Evolutionary conservation across 2,888 invertebrate genomes (phyloP).

Genomic region (Clivina fossor): DNA sequence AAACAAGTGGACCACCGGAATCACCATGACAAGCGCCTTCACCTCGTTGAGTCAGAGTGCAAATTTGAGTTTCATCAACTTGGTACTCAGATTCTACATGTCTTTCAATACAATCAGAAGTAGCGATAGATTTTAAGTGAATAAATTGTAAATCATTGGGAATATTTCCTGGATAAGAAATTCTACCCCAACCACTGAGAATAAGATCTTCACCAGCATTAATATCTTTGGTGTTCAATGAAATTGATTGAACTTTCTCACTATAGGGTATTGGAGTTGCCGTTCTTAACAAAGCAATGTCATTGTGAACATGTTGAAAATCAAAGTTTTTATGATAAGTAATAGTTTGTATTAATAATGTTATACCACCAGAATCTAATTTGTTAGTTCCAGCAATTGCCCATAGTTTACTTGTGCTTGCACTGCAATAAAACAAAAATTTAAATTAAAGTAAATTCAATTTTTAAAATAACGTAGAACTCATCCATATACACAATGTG

Average conservation of each 20-base stretch:
- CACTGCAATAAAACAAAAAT: background rate
- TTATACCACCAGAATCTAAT: conserved; percentile 52
- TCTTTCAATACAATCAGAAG: conserved; percentile 54
- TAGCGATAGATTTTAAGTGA: conserved; percentile 54
- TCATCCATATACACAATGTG: conserved; percentile 60
- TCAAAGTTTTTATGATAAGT: conserved; percentile 43
- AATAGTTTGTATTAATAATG: conserved; percentile 53
- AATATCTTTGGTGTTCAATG: conserved; percentile 48
- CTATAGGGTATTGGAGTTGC: conserved; percentile 27
- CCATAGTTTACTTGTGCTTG: conserved; percentile 38
- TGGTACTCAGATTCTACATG: conserved; percentile 51
- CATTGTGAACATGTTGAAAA: conserved; percentile 35
- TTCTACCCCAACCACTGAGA: conserved; percentile 57
- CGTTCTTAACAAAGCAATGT: conserved; percentile 39
- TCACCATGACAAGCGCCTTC: conserved; percentile 63
- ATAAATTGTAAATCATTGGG: conserved; percentile 61
- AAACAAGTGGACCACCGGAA: conserved; percentile 39
- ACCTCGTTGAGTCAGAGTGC: conserved; percentile 60
- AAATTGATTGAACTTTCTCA: conserved; percentile 39
- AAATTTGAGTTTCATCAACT: conserved; percentile 58
- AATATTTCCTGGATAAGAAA: conserved; percentile 57
- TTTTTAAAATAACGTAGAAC: background rate
- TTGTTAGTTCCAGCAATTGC: conserved; percentile 60
- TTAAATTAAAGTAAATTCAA: background rate
- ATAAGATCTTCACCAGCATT: conserved; percentile 48